These are phyloP conservation scores for Ranitomeya variabilis DNA, from an alignment of 2,113 vertebrate genomes.

Conservation along the genomic window DNA sequence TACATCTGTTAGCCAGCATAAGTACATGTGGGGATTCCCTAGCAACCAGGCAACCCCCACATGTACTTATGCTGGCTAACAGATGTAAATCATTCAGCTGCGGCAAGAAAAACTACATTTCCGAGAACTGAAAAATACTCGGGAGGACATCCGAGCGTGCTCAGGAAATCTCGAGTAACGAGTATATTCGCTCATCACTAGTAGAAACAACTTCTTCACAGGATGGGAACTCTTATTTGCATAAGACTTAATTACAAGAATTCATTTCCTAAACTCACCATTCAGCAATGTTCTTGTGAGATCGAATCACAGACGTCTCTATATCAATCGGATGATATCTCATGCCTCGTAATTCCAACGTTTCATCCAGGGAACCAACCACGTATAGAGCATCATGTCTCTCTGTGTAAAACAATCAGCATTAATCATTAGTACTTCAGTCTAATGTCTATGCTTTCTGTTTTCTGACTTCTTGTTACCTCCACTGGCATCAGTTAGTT, in stretches of 20 bases:
- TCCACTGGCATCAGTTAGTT: conserved; percentile 93
- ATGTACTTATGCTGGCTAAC: too few relatives aligned
- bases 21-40: too few relatives aligned
- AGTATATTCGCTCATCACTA: too few relatives aligned
- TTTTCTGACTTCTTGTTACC: conserved; percentile 70
- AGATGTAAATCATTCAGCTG: too few relatives aligned
- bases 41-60: too few relatives aligned
- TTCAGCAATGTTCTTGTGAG: conserved; percentile 95
- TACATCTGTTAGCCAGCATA: too few relatives aligned
- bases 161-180: too few relatives aligned
- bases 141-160: too few relatives aligned
- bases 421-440: not conserved
- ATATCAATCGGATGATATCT: conserved; percentile 97
- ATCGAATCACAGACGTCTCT: conserved; percentile 91
- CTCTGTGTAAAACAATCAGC: conserved; percentile 71
- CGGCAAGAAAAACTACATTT: too few relatives aligned
- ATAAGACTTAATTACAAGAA: not conserved
- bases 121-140: too few relatives aligned
- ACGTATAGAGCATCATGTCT: conserved; percentile 93
- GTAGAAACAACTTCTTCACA: too few relatives aligned
- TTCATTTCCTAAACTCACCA: conserved; percentile 77
- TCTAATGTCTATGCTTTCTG: not conserved
- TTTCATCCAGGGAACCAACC: conserved; percentile 93
- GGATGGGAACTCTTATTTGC: too few relatives aligned
- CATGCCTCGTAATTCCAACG: conserved; percentile 93